Evolutionary conservation across 2,113 vertebrate genomes (phyloP).

Genomic region (Ciconia maguari): DNA sequence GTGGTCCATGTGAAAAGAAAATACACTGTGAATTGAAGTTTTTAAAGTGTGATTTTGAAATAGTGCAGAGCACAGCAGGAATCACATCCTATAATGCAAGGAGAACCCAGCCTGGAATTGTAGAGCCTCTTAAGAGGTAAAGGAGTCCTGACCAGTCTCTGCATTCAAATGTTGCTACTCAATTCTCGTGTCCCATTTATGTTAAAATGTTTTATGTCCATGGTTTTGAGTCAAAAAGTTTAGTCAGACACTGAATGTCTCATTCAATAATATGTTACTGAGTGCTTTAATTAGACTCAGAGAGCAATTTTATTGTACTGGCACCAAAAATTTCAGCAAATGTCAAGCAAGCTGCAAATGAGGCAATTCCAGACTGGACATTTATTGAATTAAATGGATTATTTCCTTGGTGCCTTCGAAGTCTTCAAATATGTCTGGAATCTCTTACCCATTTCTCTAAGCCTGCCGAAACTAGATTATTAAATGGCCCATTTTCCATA

Average conservation of each 20-base stretch:
- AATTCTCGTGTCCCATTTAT: neutral
- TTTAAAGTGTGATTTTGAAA: neutral
- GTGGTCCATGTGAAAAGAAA: neutral
- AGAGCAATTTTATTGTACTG: constrained; percentile 6
- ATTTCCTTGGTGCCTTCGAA: constrained; percentile 53
- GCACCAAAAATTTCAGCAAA: constrained; percentile 32
- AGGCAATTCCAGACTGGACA: neutral
- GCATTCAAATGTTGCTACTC: neutral
- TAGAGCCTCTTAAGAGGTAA: neutral
- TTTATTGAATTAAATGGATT: constrained; percentile 40
- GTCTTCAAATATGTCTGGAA: constrained; percentile 51
- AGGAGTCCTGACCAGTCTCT: neutral
- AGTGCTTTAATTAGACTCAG: neutral
- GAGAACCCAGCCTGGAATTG: neutral
- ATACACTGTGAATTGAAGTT: neutral
- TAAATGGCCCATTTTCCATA: constrained; percentile 26
- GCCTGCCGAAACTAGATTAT: neutral
- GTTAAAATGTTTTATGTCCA: neutral
- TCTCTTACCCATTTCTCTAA: constrained; percentile 5
- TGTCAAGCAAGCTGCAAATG: constrained; percentile 34
- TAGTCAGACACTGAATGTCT: neutral
- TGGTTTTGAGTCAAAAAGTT: constrained; percentile 15
- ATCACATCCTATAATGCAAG: neutral
- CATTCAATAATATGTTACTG: neutral
- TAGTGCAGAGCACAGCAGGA: neutral